Evolutionary conservation across 2,113 vertebrate species (phyloP), one percentile per base, ranked within the genome.

Genomic region (Chaetops frenatus): DNA sequence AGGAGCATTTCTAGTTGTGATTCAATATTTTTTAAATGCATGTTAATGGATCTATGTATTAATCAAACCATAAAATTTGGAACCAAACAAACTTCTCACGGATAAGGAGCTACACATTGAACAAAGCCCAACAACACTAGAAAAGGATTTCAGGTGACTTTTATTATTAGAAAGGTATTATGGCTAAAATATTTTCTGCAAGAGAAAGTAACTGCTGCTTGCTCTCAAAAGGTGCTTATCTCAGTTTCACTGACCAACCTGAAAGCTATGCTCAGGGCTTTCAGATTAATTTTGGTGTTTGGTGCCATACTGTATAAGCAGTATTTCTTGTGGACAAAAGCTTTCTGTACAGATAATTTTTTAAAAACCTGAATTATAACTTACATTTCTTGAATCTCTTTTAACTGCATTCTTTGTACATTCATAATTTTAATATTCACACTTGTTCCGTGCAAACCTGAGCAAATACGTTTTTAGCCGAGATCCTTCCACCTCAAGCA

Each of bases 401-500:
- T 97, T 66, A 93, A 47, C 58, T 33, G 21, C 45, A 53, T 66
- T 56, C 95, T 93, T 86, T 71, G 66, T 69, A 85, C 45, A 83
- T 92, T 60, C 76, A 58, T 90, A 36, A 15, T 87, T 86, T 95
- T 81, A 90, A 95, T 81, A 95, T 60, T 91, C 38, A 70, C 40
- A 73, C 35, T 58, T 51, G 35, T 84, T 83, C 79, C 62, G 58
- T 60, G 47, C 87, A 95, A 95, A 94, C 78, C 60, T 23, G 22
- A 74, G 71, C 53, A 81, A 92, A 92, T 38, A 36, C 33, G 13
- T 42, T 91, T 79, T 84, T 80, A 82, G 65, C 81, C 87, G 73
- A 90, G 91, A 94, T 85, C 58, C 86, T 94, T 92, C 82, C 85
- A 93, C 88, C 74, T 95, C 71, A 60, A 96, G 93, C 84, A 92